These are phyloP conservation scores for Bubo scandiacus DNA, from an alignment of 2,113 vertebrate species.

Conservation along the genomic window DNA sequence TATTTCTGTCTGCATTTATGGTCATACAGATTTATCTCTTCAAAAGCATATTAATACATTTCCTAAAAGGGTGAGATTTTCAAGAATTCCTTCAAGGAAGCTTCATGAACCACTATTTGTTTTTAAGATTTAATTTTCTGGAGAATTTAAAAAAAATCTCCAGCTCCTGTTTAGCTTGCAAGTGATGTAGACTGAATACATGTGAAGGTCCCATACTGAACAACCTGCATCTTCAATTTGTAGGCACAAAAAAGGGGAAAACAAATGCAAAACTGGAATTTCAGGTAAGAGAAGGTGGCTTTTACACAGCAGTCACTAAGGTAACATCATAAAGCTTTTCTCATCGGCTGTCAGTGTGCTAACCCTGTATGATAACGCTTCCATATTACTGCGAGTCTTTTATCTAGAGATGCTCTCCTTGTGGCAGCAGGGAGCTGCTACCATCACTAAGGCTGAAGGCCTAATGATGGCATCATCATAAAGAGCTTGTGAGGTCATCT, in stretches of 20 bases:
- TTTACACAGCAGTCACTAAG: not conserved
- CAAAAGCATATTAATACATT: not conserved
- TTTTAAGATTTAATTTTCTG: not conserved
- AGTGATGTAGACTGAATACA: not conserved
- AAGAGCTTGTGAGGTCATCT: not conserved
- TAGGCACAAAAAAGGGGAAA: not conserved
- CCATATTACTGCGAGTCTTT: accelerated
- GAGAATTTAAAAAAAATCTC: not conserved
- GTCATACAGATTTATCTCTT: not conserved
- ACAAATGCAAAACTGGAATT: not conserved
- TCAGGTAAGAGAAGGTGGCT: not conserved
- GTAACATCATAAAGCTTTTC: not conserved
- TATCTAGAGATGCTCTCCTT: not conserved
- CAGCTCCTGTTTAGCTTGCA: not conserved
- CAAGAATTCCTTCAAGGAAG: not conserved
- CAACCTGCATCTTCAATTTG: not conserved
- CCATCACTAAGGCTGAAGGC: not conserved
- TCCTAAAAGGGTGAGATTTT: not conserved
- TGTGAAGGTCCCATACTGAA: not conserved
- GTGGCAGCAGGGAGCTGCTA: not conserved
- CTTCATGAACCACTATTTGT: not conserved
- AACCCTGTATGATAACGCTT: not conserved
- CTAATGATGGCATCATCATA: not conserved
- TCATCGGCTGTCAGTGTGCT: not conserved
- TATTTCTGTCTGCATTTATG: not conserved